Evolutionary conservation across 2,797 vertebrate genomes (phyloP), one percentile per base, ranked within the genome.

Genomic region (Bradypodion pumilum): DNA sequence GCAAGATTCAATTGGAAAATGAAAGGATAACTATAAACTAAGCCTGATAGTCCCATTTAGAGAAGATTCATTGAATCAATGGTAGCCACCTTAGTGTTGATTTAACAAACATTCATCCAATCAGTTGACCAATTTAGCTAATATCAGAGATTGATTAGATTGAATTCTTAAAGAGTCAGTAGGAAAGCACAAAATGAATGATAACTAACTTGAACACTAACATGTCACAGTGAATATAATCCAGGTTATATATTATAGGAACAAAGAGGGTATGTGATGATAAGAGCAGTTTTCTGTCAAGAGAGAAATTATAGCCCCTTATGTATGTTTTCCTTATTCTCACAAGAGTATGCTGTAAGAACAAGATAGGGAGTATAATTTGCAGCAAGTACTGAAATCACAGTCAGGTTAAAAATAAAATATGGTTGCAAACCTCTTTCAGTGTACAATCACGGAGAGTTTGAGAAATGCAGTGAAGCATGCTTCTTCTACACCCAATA

Each of bases 251-350:
- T 25, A 2, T 46, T 44, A 27, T 9, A 15, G 35, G 78, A 60
- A n/a, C 52, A 81, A 10, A 81, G 4, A n/a, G 44, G 23, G 32
- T 21, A 65, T 16, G 46, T 68, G 25, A 69, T 56, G 7, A 7
- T 60, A 74, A 81, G 44, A 62, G 80, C 8, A 63, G 40, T 29
- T 73, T 44, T 62, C 42, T 46, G 21, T 16, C 62, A n/a, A 81
- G 42, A 9, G 25, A 40, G 62, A 74, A 81, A 81, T 81, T 81
- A 74, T 74, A 74, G 69, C n/a, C 32, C n/a, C 52, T 52, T 27
- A 23, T 49, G 27, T 68, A 52, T 49, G 62, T 27, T 29, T 7
- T 81, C 42, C 52, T 56, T 25, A 32, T 63, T 73, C 56, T 62
- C 42, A 32, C 4, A 62, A 16, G 56, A 62, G 40, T 74, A 73